phyloP scores from a whole-genome alignment of 2,797 vertebrate species.

The Pipistrellus kuhlii region DNA sequence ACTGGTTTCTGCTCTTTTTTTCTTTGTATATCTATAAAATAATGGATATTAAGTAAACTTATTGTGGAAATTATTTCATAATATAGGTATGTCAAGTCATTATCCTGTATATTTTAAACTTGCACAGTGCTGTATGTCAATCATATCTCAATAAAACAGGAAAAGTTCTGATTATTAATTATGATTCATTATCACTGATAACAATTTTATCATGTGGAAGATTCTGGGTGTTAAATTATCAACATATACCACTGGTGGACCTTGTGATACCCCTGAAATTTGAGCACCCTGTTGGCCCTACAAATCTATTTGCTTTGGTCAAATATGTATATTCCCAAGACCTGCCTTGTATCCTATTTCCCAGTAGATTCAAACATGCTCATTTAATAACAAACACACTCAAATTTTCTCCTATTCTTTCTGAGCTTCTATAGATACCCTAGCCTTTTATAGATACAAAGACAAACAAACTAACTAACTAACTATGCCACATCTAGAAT shows the following conservation, averaged over 20 bases:
- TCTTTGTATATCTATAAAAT: neutral
- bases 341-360: neutral
- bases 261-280: neutral
- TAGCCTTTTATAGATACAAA: neutral
- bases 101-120: neutral
- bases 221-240: neutral
- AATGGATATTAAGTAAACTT: neutral
- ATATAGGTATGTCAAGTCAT: neutral
- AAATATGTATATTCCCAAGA: slow-evolving; percentile 16
- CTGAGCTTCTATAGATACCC: neutral
- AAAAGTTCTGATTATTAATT: neutral
- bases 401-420: neutral
- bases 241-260: neutral
- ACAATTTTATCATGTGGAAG: neutral
- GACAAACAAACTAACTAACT: slow-evolving; percentile 9
- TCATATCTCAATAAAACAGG: neutral
- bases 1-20: no score
- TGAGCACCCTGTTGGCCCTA: neutral
- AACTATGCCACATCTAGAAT: neutral
- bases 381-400: neutral
- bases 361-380: neutral
- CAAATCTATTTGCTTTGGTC: slow-evolving; percentile 13
- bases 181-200: neutral
- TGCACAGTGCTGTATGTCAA: neutral
- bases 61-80: neutral